Evolutionary conservation across 1,140 invertebrate genomes (phyloP).

Genomic region (Yoshiicerus persimilis): DNA sequence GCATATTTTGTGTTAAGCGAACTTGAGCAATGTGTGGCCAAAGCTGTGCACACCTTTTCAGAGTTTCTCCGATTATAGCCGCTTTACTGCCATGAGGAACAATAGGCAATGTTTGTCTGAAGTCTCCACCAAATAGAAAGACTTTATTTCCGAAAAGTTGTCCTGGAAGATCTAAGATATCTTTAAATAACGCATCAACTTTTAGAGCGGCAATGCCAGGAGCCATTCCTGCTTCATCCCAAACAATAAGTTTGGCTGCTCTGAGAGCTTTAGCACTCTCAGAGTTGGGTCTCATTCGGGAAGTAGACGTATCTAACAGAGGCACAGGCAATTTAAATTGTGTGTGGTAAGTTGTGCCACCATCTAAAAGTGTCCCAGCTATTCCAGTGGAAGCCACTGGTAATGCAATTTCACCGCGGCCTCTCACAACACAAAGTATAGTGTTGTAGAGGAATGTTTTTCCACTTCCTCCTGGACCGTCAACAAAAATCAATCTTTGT

Average conservation of each 20-base stretch:
- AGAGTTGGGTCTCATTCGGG: not conserved
- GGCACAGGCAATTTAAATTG: slow-evolving; percentile 28
- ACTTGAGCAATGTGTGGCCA: not conserved
- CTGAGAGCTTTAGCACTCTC: not conserved
- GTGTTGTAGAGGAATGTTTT: slow-evolving; percentile 34
- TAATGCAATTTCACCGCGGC: not conserved
- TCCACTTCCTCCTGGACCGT: slow-evolving; percentile 34
- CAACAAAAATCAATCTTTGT: slow-evolving; percentile 37
- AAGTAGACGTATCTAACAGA: not conserved
- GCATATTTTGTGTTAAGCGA: slow-evolving; percentile 29
- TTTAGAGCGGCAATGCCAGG: not conserved
- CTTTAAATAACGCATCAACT: slow-evolving; percentile 15
- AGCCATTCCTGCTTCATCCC: slow-evolving; percentile 33
- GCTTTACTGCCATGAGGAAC: not conserved
- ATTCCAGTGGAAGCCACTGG: slow-evolving; percentile 42
- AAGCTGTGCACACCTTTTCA: not conserved
- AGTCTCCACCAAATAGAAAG: slow-evolving; percentile 40
- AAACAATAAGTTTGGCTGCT: slow-evolving; percentile 22
- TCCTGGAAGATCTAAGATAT: not conserved
- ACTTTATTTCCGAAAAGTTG: slow-evolving; percentile 34
- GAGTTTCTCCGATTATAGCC: not conserved
- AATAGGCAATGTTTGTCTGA: slow-evolving; percentile 40
- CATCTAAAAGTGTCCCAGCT: slow-evolving; percentile 36
- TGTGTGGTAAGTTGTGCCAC: slow-evolving; percentile 37
- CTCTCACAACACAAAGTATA: not conserved